These are phyloP conservation scores for Pachyramphus minor DNA, from an alignment of 2,113 vertebrate species.

Conservation along the genomic window DNA sequence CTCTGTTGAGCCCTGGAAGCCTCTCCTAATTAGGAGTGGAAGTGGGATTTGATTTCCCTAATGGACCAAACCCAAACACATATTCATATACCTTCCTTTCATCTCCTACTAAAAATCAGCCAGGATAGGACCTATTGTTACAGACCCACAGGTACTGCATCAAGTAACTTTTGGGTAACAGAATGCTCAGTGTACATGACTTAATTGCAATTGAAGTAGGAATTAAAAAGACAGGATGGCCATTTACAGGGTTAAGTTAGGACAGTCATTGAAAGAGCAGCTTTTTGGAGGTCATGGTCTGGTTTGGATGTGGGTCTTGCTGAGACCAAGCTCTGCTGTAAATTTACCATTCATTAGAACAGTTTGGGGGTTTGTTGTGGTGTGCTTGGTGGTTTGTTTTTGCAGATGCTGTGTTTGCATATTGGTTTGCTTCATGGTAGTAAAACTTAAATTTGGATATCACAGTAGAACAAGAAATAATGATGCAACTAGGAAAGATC, in stretches of 20 bases:
- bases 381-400: not conserved
- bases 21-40: not conserved
- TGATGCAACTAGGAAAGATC: not conserved
- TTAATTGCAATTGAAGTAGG: not conserved
- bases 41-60: not conserved
- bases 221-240: not conserved
- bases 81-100: not conserved
- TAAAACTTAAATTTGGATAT: not conserved
- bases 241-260: not conserved
- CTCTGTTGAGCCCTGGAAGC: not conserved
- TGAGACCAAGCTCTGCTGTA: not conserved
- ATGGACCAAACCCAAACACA: not conserved
- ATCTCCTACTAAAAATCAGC: not conserved
- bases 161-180: not conserved
- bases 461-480: not conserved
- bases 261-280: not conserved
- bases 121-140: not conserved
- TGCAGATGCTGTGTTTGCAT: not conserved
- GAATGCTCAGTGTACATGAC: accelerated
- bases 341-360: not conserved
- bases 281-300: not conserved
- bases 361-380: not conserved
- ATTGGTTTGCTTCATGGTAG: not conserved
- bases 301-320: not conserved
- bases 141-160: not conserved